A percentile compares a stretch with the other conserved stretches of the same genome.
Evolutionary conservation across 2,113 vertebrate species (phyloP).

Genomic region (Ceratotherium simum): DNA sequence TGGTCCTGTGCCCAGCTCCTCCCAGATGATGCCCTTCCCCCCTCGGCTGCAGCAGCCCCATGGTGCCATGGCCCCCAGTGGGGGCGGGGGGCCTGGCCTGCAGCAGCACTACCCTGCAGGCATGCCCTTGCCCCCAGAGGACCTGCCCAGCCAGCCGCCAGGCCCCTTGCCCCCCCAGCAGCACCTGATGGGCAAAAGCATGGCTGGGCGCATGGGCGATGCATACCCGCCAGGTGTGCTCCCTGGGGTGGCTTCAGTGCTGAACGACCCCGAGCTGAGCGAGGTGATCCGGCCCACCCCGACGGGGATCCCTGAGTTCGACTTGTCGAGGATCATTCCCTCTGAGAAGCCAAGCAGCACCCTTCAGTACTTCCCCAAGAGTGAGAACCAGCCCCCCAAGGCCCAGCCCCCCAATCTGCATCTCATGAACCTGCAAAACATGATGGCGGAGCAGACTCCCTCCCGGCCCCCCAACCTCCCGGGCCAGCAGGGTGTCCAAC

Average conservation of each 20-base stretch:
- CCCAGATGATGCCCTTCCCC: conserved; percentile 93
- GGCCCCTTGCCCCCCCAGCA: conserved; percentile 88
- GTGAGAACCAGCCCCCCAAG: conserved; percentile 88
- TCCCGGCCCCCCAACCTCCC: conserved; percentile 89
- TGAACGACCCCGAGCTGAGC: conserved; percentile 95
- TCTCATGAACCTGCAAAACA: conserved; percentile 97
- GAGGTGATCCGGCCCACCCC: conserved; percentile 97
- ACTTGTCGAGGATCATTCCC: conserved; percentile 98
- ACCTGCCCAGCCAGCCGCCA: conserved; percentile 89
- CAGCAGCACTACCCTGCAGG: conserved; percentile 88
- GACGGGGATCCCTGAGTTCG: conserved; percentile 97
- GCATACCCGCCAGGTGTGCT: conserved; percentile 85
- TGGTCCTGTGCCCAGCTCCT: conserved; percentile 88
- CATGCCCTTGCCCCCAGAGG: conserved; percentile 89
- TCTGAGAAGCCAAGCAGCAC: conserved; percentile 99
- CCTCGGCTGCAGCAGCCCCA: conserved; percentile 89
- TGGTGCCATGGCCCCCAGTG: conserved; percentile 77
- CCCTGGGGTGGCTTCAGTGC: conserved; percentile 89
- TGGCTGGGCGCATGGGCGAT: conserved; percentile 89
- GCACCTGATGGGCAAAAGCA: conserved; percentile 92
- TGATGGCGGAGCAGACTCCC: conserved; percentile 96
- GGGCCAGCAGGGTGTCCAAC: conserved; percentile 89
- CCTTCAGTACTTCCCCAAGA: conserved; percentile 98
- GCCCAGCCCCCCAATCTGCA: conserved; percentile 95
- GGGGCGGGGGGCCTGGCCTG: conserved; percentile 83